Conservation (phyloP, 1,140 invertebrate species). For the Drosophila obscura region DNA sequence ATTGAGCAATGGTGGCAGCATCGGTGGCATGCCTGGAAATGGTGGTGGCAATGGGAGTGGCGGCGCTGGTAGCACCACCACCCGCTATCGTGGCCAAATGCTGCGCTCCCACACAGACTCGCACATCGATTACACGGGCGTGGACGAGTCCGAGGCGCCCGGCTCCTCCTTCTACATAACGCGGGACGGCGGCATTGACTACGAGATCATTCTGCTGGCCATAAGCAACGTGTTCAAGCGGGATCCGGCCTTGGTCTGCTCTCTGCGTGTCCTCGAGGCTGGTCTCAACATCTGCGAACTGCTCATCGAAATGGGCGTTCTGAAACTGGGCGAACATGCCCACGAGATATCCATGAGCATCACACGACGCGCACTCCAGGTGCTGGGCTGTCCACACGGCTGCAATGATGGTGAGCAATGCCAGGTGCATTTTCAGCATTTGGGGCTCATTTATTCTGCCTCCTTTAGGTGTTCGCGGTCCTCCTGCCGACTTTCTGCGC, state of each 20-base stretch:
- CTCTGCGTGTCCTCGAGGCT: conserved; percentile 94
- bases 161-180: conserved; percentile 97
- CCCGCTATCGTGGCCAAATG: conserved; percentile 84
- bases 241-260: conserved; percentile 88
- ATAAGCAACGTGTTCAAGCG: conserved; percentile 93
- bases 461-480: conserved; percentile 89
- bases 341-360: conserved; percentile 85
- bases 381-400: conserved; percentile 96
- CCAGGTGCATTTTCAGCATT: no score
- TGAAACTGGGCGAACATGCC: conserved; percentile 86
- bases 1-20: conserved; percentile 86
- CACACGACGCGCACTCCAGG: conserved; percentile 89
- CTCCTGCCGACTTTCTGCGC: conserved; percentile 94
- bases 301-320: conserved; percentile 93
- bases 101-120: conserved; percentile 96
- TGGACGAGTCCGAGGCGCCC: conserved; percentile 93
- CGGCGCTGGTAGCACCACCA: conserved; percentile 56
- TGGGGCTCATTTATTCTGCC: background rate
- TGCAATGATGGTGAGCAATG: conserved; percentile 85
- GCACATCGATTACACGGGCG: conserved; percentile 93
- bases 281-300: conserved; percentile 95
- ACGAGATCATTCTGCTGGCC: conserved; percentile 94
- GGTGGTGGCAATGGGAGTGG: conserved; percentile 69
- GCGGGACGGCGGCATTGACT: conserved; percentile 96
- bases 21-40: conserved; percentile 63